Conservation (phyloP, 2,888 invertebrate species). For the Leistus spinibarbis region DNA sequence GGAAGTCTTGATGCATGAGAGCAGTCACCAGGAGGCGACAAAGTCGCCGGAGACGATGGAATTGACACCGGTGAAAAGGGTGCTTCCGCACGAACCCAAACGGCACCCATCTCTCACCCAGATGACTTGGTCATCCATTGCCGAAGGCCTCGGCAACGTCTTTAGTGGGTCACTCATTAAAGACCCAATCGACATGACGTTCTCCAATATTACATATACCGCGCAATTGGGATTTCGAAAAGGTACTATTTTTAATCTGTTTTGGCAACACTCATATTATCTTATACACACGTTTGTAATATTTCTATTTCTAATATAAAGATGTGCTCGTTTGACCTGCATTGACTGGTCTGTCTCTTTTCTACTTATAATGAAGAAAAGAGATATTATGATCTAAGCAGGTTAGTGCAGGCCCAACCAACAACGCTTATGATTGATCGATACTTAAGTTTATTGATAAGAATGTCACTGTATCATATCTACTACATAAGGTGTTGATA, state of each 20-base stretch:
- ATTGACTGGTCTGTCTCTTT: no score
- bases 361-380: no score
- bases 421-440: no score
- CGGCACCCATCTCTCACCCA: slow-evolving; percentile 20
- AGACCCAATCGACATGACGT: slow-evolving; percentile 68
- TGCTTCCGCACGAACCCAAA: slow-evolving; percentile 13
- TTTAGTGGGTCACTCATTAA: slow-evolving; percentile 38
- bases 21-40: neutral
- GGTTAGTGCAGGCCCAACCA: no score
- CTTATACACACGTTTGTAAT: neutral
- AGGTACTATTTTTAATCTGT: slow-evolving; percentile 61
- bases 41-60: neutral
- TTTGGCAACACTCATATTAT: neutral
- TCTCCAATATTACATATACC: slow-evolving; percentile 74
- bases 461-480: neutral
- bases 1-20: slow-evolving; percentile 29
- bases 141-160: slow-evolving; percentile 29
- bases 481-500: neutral
- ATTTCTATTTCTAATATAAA: no score
- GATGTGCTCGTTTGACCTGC: no score
- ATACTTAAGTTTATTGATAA: neutral
- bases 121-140: slow-evolving; percentile 27
- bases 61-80: slow-evolving; percentile 6
- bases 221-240: slow-evolving; percentile 74
- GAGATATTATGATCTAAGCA: no score